phyloP scores from a whole-genome alignment of 2,113 vertebrate genomes.

The Catharus fuscescens region DNA sequence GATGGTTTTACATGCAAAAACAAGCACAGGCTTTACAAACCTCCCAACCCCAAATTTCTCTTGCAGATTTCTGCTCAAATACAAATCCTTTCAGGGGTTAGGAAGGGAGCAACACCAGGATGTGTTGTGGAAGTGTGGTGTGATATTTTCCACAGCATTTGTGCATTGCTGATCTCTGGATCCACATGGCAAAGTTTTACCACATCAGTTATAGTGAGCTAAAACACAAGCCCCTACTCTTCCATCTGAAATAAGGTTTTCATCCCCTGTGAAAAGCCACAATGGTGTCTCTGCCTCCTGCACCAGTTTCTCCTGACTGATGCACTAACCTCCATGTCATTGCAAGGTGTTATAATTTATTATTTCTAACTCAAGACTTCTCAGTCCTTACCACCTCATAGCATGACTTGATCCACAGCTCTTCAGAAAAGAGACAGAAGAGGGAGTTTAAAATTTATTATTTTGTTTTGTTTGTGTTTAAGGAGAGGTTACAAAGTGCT shows the following conservation, averaged over 20 bases:
- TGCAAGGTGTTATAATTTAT: neutral
- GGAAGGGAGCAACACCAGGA: neutral
- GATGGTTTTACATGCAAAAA: neutral
- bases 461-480: neutral
- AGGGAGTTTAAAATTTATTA: neutral
- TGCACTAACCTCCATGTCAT: neutral
- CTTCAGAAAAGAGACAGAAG: neutral
- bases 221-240: neutral
- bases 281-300: neutral
- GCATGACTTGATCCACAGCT: neutral
- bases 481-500: neutral
- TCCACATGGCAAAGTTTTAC: neutral
- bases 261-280: neutral
- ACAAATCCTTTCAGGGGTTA: accelerated
- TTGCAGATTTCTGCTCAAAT: neutral
- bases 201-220: neutral
- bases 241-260: neutral
- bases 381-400: neutral
- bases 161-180: neutral
- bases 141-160: neutral
- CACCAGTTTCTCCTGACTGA: neutral
- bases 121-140: accelerated
- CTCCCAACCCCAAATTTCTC: neutral
- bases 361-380: neutral
- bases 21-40: neutral